Percentiles rank a stretch among this genome's conserved stretches.
Evolutionary conservation across 2,888 invertebrate species (phyloP).

Genomic region (Stenolophus ochropezus): DNA sequence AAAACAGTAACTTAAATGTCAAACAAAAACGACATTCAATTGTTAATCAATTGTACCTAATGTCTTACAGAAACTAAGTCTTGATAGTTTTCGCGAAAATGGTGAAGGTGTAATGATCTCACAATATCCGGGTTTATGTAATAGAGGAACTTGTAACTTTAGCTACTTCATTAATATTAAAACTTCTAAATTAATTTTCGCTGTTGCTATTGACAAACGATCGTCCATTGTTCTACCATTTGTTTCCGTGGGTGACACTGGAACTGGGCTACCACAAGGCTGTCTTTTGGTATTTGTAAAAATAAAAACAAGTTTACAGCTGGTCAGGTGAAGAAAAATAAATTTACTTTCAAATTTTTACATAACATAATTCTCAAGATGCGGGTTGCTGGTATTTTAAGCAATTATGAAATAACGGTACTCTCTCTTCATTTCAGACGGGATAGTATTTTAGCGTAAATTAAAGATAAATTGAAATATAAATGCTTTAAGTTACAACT

Average conservation of each 20-base stretch:
- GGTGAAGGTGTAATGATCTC: too few species aligned
- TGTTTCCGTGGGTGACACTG: not conserved
- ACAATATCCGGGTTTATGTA: not conserved
- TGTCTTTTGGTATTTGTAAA: constrained; percentile 22
- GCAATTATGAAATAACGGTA: constrained; percentile 19
- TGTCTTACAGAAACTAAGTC: too few species aligned
- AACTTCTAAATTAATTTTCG: not conserved
- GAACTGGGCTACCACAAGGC: not conserved
- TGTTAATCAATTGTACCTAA: too few species aligned
- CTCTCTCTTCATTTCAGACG: constrained; percentile 4
- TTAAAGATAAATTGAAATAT: not conserved
- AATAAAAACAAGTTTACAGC: constrained; percentile 35
- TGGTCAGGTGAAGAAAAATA: not conserved
- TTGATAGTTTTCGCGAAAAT: too few species aligned
- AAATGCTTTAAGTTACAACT: not conserved
- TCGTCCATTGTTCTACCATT: not conserved
- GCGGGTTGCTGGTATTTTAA: constrained; percentile 5
- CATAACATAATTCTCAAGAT: constrained; percentile 12
- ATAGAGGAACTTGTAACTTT: not conserved
- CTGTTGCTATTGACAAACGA: not conserved
- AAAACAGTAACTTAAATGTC: too few species aligned
- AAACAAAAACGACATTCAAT: too few species aligned
- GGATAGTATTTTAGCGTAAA: not conserved
- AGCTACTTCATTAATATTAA: not conserved
- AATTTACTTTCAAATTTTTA: constrained; percentile 38